Evolutionary conservation across 2,888 invertebrate species (phyloP).

Genomic region (Horisme vitalbata): DNA sequence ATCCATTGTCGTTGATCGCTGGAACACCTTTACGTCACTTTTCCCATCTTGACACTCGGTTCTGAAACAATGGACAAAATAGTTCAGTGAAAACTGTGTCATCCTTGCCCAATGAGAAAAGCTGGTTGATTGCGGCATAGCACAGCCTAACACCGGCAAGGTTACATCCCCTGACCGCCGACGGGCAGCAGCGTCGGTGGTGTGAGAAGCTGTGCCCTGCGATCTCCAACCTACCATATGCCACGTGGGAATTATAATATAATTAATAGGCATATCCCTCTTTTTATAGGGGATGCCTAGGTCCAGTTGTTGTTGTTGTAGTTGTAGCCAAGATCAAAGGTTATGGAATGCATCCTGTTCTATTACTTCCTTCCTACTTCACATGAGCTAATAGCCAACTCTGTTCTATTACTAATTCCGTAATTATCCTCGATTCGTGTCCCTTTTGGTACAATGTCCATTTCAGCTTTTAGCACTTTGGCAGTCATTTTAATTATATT

Average conservation of each 20-base stretch:
- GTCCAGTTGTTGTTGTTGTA: too few relatives aligned
- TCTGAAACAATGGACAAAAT: slow-evolving; percentile 13
- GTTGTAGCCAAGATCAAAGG: too few relatives aligned
- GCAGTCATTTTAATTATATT: slow-evolving; percentile 26
- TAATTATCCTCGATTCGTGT: neutral
- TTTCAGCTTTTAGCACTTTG: slow-evolving; percentile 18
- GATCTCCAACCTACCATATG: too few relatives aligned
- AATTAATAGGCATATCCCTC: too few relatives aligned
- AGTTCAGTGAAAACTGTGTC: neutral
- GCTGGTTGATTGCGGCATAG: too few relatives aligned
- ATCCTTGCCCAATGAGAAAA: neutral
- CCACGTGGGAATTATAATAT: too few relatives aligned
- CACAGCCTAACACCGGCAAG: too few relatives aligned
- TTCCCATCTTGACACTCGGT: slow-evolving; percentile 11
- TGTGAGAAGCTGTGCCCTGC: too few relatives aligned
- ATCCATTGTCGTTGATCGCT: slow-evolving; percentile 41
- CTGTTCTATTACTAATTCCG: neutral
- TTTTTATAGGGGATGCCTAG: too few relatives aligned
- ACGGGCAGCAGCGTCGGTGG: too few relatives aligned
- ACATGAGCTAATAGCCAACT: too few relatives aligned
- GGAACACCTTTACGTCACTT: slow-evolving; percentile 16
- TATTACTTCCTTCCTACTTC: neutral
- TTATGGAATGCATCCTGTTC: neutral
- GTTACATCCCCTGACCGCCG: too few relatives aligned
- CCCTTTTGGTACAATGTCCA: slow-evolving; percentile 5